These are phyloP conservation scores for Mycteria americana DNA, from an alignment of 2,797 vertebrate genomes.

Conservation along the genomic window DNA sequence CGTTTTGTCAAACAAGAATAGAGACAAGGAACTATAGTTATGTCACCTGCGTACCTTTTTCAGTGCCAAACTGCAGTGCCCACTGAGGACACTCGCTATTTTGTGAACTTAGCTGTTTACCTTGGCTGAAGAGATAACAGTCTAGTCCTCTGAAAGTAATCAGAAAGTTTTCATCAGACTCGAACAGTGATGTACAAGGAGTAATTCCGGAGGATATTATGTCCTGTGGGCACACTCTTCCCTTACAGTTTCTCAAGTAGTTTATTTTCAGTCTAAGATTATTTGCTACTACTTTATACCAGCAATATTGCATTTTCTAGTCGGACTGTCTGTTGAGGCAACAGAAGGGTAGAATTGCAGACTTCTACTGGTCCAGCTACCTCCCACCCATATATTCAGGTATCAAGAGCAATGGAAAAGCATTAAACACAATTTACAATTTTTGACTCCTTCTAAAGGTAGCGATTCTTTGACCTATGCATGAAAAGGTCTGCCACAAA, in stretches of 20 bases:
- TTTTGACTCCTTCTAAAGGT: background rate
- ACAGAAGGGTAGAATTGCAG: background rate
- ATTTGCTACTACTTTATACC: slow-evolving; percentile 9
- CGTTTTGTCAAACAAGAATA: background rate
- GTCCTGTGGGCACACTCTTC: slow-evolving; percentile 23
- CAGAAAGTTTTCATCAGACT: slow-evolving; percentile 22
- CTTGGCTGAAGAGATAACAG: background rate
- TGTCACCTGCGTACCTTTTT: background rate
- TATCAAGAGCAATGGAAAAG: background rate
- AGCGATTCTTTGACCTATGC: background rate
- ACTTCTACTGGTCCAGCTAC: background rate
- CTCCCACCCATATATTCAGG: background rate
- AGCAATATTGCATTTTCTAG: background rate
- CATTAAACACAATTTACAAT: background rate
- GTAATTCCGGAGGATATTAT: background rate
- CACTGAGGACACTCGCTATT: background rate
- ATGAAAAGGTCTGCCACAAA: background rate
- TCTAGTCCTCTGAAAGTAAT: slow-evolving; percentile 18
- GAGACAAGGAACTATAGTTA: background rate
- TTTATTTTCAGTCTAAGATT: slow-evolving; percentile 11
- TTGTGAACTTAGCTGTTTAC: background rate
- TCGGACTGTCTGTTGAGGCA: background rate
- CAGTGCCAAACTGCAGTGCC: background rate
- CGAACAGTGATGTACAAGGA: slow-evolving; percentile 22
- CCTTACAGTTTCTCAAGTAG: background rate